These are phyloP conservation scores for Harpagoxenus sublaevis DNA, from an alignment of 2,888 invertebrate genomes.

Conservation along the genomic window DNA sequence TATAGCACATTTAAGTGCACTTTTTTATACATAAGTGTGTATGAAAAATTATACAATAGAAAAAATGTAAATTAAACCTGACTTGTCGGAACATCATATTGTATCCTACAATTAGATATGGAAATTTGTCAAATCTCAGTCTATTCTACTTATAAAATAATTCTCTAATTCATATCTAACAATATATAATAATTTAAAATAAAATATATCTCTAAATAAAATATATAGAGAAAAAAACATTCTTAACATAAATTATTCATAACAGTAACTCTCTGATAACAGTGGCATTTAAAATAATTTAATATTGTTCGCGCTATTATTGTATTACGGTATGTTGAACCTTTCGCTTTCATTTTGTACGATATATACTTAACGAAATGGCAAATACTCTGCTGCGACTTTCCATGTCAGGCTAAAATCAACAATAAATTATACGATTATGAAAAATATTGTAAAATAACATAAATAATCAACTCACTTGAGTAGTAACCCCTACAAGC, in stretches of 20 bases:
- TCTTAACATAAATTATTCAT: slow-evolving; percentile 2
- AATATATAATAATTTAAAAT: slow-evolving; percentile 8
- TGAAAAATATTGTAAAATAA: background rate
- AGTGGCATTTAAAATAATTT: background rate
- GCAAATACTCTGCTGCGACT: slow-evolving; percentile 14
- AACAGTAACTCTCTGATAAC: background rate
- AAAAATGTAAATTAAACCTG: background rate
- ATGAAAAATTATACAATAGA: background rate
- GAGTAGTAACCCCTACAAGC: slow-evolving; percentile 62
- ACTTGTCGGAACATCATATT: background rate
- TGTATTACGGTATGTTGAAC: background rate
- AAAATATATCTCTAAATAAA: background rate
- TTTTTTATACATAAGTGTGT: background rate
- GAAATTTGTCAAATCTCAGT: background rate
- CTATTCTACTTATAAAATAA: background rate
- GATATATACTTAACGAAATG: background rate
- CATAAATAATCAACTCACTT: slow-evolving; percentile 42
- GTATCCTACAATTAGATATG: background rate
- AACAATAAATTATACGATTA: background rate
- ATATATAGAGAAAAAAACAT: background rate
- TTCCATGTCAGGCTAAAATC: slow-evolving; percentile 9
- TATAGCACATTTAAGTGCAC: background rate
- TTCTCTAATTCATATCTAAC: background rate
- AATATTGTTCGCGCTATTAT: background rate
- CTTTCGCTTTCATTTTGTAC: background rate